phyloP scores from a whole-genome alignment of 2,113 vertebrate species.

The Plotosus lineatus region DNA sequence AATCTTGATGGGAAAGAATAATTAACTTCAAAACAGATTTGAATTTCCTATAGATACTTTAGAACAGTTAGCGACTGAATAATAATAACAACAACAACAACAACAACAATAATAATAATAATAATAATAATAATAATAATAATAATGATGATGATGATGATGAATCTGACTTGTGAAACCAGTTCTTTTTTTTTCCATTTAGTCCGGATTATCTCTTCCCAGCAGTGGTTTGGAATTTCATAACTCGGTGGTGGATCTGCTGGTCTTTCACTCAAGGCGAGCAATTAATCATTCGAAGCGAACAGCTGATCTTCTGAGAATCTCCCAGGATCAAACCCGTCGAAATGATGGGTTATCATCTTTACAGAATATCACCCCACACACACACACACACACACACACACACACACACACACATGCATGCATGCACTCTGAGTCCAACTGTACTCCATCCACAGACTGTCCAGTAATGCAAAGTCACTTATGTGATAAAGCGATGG shows the following conservation, averaged over 20 bases:
- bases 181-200: not conserved
- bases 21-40: no score
- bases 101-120: not conserved
- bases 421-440: no score
- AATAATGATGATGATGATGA: not conserved
- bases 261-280: constrained; percentile 16
- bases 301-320: constrained; percentile 42
- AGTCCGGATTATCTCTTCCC: not conserved
- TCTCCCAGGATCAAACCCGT: constrained; percentile 30
- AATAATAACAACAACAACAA: not conserved
- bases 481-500: no score
- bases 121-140: not conserved
- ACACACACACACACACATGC: not conserved
- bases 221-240: constrained; percentile 31
- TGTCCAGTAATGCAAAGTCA: no score
- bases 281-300: constrained; percentile 50
- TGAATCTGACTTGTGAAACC: not conserved
- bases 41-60: no score
- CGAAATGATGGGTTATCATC: constrained; percentile 40
- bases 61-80: no score
- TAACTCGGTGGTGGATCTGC: constrained; percentile 26
- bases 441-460: not conserved
- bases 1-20: no score
- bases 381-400: not conserved
- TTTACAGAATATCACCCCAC: constrained; percentile 40